Base-by-base conservation (phyloP, 2,797 vertebrate genomes). In the Acanthurus leucopareius region DNA sequence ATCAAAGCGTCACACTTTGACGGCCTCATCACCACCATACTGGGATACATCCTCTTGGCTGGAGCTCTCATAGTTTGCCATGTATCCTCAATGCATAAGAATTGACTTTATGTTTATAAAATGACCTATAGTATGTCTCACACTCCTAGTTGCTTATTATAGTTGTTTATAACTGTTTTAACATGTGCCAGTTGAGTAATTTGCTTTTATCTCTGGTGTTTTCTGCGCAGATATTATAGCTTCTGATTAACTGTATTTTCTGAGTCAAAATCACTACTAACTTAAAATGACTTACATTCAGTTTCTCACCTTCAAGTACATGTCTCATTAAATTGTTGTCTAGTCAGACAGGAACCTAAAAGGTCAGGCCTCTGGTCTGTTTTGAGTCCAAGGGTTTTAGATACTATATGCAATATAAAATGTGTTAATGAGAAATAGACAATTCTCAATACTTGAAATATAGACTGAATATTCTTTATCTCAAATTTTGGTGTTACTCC, bases 1-100 rank as follows among this genome's bases (percentile, higher is more conserved):
- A 92, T 99, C 72, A 96, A 96, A 91, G 98, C 98, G 22, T 99
- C 98, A 81, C 98, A 99, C 86, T 99, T 99, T 85, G 97, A 99
- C 69, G 98, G 98, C 69, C 94, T 99, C 70, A 96, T 99, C 91
- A 99, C 98, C 69, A 98, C 98, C 25, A 97, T 99, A 74, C 96
- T 99, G 1, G 98, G 98, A 10, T 99, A 99, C 81, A 96, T 99
- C 84, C 96, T 99, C 48, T 89, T 99, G 82, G 98, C 97, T 78
- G 94, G 97, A 86, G 97, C 96, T 2, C 94, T 99, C 71, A 98
- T 99, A 49, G 90, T 98, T 86, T 98, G 97, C 92, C 98, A 99
- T 75, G 97, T 99, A 99, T 99, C 98, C 97, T 98, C 95, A 47
- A 19, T 45, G 40, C 8, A 7, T 56, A 67, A 40, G 5, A 51